Evolutionary conservation across 2,888 invertebrate genomes (phyloP).

Genomic region (Drosophila eohydei): DNA sequence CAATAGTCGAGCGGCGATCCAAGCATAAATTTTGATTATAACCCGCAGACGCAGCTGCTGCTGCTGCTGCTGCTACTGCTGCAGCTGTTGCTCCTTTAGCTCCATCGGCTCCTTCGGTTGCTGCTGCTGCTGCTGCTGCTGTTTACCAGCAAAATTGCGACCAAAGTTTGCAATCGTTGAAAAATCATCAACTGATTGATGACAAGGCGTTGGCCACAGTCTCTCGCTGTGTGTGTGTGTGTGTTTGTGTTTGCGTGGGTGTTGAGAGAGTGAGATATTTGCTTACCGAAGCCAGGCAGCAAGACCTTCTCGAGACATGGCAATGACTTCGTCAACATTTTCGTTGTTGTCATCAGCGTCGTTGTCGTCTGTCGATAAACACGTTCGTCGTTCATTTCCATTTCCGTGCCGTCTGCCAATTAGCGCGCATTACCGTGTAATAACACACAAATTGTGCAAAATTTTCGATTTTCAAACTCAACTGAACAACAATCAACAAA

Average conservation of each 20-base stretch:
- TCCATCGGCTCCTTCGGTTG: not conserved
- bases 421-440: slow-evolving; percentile 68
- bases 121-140: slow-evolving; percentile 4
- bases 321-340: slow-evolving; percentile 27
- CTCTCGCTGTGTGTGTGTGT: not conserved
- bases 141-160: slow-evolving; percentile 49
- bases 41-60: slow-evolving; percentile 31
- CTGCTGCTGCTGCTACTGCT: not conserved
- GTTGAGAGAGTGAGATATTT: slow-evolving; percentile 11
- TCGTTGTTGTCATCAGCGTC: slow-evolving; percentile 15
- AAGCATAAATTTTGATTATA: slow-evolving; percentile 76
- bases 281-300: slow-evolving; percentile 60
- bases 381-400: slow-evolving; percentile 61
- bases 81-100: not conserved
- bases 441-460: slow-evolving; percentile 62
- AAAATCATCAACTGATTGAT: slow-evolving; percentile 76
- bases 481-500: slow-evolving; percentile 54
- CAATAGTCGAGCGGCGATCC: slow-evolving; percentile 60
- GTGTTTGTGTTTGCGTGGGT: not conserved
- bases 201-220: slow-evolving; percentile 37
- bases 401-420: slow-evolving; percentile 76
- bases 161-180: slow-evolving; percentile 51
- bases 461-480: slow-evolving; percentile 58
- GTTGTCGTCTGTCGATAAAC: slow-evolving; percentile 56
- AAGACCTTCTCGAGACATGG: slow-evolving; percentile 48